These are phyloP conservation scores for Syngnathus floridae DNA, from an alignment of 2,113 vertebrate genomes.

Conservation along the genomic window DNA sequence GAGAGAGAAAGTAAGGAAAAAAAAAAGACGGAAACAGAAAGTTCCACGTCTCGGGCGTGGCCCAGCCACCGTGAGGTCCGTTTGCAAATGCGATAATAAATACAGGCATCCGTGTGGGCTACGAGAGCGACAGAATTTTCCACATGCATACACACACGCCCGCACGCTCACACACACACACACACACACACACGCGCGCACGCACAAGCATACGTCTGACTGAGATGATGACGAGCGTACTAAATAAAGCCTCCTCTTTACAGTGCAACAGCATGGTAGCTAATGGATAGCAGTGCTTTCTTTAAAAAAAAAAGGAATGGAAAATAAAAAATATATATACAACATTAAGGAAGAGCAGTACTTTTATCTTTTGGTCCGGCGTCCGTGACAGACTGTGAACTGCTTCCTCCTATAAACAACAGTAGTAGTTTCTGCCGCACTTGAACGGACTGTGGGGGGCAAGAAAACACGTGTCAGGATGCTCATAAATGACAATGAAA, in stretches of 20 bases:
- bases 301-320: constrained; percentile 45
- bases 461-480: constrained; percentile 29
- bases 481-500: background rate
- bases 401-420: constrained; percentile 59
- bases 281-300: constrained; percentile 71
- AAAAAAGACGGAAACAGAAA: constrained; percentile 50
- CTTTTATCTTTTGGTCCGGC: constrained; percentile 65
- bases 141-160: constrained; percentile 51
- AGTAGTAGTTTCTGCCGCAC: constrained; percentile 59
- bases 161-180: background rate
- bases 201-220: constrained; percentile 56
- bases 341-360: constrained; percentile 61
- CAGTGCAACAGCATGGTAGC: constrained; percentile 70
- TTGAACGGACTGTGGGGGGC: constrained; percentile 37
- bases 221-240: constrained; percentile 52
- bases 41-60: constrained; percentile 59
- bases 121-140: constrained; percentile 51
- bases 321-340: constrained; percentile 65
- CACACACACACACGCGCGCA: constrained; percentile 17
- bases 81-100: constrained; percentile 68
- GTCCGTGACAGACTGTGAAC: constrained; percentile 53
- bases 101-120: constrained; percentile 64
- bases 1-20: background rate
- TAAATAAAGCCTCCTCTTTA: constrained; percentile 58
- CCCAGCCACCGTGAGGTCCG: constrained; percentile 71